Base-by-base conservation (phyloP, 2,797 vertebrate genomes). In the Bradypus variegatus region DNA sequence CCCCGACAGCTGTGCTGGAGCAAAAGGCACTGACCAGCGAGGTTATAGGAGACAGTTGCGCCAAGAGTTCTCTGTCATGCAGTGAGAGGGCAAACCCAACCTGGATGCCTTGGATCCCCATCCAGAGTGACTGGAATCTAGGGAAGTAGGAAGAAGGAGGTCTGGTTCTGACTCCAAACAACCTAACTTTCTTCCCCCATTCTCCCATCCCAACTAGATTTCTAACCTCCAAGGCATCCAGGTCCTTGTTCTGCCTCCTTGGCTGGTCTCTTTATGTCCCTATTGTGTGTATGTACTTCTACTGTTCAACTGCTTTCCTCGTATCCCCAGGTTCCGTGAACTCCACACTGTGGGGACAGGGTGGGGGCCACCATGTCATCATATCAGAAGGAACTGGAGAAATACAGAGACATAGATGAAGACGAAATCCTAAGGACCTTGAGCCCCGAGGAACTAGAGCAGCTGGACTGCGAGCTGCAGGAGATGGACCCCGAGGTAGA, bases 401-500 rank as follows among this genome's bases (percentile, higher is more conserved):
- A 99, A 95, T 99, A 99, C 94, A 97, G 98, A 96, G 98, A 99
- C 97, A 98, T 99, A 36, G 99, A 99, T 10, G 99, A 99, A 98
- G 99, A 99, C 96, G 98, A 98, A 94, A 98, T 99, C 98, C 98
- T 99, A 94, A 98, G 8, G 95, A 98, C 98, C 93, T 97, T 99
- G 96, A 98, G 98, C 0, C 96, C 98, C 0, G 98, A 98, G 91
- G 98, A 99, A 96, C 97, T 99, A 96, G 98, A 98, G 0, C 97
- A 98, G 97, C 98, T 99, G 94, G 99, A 99, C 86, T 90, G 80
- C 55, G 99, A 99, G 95, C 98, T 99, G 86, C 97, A 98, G 95
- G 99, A 99, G 96, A 98, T 99, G 99, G 99, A 99, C 97, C 99
- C 99, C 0, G 99, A 99, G 98, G 99, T 99, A 98, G 48, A 85